Conservation (phyloP, 2,888 invertebrate genomes). For the Oxyteleia sp. region DNA sequence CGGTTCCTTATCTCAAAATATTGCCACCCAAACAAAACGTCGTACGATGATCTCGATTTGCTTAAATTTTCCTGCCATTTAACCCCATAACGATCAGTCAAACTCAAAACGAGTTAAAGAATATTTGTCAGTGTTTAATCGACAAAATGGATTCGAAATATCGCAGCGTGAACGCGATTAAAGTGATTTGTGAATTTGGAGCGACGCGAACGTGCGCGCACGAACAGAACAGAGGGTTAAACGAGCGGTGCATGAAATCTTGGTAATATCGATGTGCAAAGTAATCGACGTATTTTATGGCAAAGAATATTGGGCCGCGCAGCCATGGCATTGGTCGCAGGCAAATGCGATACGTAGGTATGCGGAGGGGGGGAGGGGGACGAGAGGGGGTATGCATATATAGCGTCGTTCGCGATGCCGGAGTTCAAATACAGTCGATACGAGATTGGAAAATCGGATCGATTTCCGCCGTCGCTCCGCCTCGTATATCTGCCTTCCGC, state of each 20-base stretch:
- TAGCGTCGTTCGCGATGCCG: slow-evolving; percentile 78
- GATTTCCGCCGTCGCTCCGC: slow-evolving; percentile 74
- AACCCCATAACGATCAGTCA: too few relatives aligned
- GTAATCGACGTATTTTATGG: slow-evolving; percentile 50
- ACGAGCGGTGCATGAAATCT: slow-evolving; percentile 23
- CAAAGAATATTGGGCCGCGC: slow-evolving; percentile 53
- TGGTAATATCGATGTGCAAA: slow-evolving; percentile 38
- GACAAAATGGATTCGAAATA: too few relatives aligned
- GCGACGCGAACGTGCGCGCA: neutral
- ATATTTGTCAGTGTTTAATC: too few relatives aligned
- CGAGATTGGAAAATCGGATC: slow-evolving; percentile 86
- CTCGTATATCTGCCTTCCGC: slow-evolving; percentile 63
- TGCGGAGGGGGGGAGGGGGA: too few relatives aligned
- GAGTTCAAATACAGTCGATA: slow-evolving; percentile 85
- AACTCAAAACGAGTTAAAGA: too few relatives aligned
- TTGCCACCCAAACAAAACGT: too few relatives aligned
- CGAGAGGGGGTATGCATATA: slow-evolving; percentile 67
- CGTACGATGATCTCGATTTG: too few relatives aligned
- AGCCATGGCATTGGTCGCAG: slow-evolving; percentile 39
- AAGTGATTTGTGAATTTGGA: too few relatives aligned
- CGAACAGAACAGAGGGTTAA: slow-evolving; percentile 22
- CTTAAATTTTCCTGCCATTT: too few relatives aligned
- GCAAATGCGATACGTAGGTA: slow-evolving; percentile 47
- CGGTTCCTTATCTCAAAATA: too few relatives aligned
- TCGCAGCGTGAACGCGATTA: too few relatives aligned